Conservation (phyloP, 2,888 invertebrate species). For the Onchidella celtica region DNA sequence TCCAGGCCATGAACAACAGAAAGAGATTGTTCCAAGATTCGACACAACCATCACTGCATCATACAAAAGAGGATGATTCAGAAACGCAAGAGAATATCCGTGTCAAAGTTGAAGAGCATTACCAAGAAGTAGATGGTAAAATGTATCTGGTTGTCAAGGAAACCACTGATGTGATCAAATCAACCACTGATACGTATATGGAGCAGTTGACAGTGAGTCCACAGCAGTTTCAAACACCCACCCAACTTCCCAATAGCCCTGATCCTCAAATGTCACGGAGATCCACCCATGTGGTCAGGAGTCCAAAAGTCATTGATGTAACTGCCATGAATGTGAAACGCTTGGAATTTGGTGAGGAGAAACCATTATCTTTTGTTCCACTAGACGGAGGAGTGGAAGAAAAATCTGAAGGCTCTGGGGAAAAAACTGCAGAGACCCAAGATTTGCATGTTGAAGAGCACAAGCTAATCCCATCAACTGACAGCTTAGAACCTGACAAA, state of each 20-base stretch:
- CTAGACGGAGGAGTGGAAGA: too few relatives aligned
- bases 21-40: conserved; percentile 18
- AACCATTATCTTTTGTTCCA: too few relatives aligned
- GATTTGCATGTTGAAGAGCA: not conserved
- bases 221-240: conserved; percentile 47
- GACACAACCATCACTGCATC: not conserved
- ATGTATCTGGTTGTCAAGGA: conserved; percentile 48
- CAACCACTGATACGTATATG: conserved; percentile 28
- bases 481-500: not conserved
- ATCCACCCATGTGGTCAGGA: conserved; percentile 67
- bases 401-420: not conserved
- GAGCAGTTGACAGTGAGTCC: conserved; percentile 37
- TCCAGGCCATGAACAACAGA: conserved; percentile 52
- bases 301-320: conserved; percentile 49
- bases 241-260: conserved; percentile 64
- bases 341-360: conserved; percentile 11
- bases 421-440: not conserved
- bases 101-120: conserved; percentile 29
- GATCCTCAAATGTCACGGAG: conserved; percentile 61
- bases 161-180: conserved; percentile 32
- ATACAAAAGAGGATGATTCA: conserved; percentile 10
- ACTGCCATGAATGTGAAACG: conserved; percentile 1
- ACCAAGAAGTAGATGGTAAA: conserved; percentile 40
- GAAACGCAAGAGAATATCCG: conserved; percentile 38
- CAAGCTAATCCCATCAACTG: not conserved